phyloP scores from a whole-genome alignment of 2,113 vertebrate genomes.

The Grallaria varia region DNA sequence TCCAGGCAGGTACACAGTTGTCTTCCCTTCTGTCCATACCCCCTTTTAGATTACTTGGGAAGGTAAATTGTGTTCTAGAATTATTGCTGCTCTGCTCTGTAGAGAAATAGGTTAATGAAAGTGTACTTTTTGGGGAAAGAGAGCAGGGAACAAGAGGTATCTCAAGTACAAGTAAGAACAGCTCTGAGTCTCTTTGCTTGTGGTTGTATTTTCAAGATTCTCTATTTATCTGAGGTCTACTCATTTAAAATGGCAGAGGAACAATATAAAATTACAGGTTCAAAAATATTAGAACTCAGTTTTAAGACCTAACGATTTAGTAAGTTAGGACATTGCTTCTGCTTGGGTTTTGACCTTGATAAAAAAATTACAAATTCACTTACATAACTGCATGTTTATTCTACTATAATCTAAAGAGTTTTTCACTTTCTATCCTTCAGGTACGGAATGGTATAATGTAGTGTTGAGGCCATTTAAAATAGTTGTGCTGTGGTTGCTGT shows the following conservation, averaged over 20 bases:
- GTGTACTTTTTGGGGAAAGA: neutral
- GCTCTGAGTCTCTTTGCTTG: neutral
- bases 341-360: neutral
- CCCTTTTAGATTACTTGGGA: neutral
- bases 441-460: neutral
- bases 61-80: neutral
- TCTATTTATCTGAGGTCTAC: neutral
- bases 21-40: slow-evolving; percentile 38
- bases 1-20: neutral
- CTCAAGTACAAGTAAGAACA: neutral
- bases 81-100: neutral
- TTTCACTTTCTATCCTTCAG: neutral
- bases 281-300: neutral
- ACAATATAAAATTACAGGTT: neutral
- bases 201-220: neutral
- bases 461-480: neutral
- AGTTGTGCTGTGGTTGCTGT: neutral
- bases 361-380: neutral
- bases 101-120: slow-evolving; percentile 4
- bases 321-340: neutral
- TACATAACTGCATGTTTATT: neutral
- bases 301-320: neutral
- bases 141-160: neutral
- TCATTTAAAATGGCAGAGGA: neutral
- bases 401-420: neutral